Evolutionary conservation across 2,797 vertebrate genomes (phyloP).

Genomic region (Enteromius viviparus): DNA sequence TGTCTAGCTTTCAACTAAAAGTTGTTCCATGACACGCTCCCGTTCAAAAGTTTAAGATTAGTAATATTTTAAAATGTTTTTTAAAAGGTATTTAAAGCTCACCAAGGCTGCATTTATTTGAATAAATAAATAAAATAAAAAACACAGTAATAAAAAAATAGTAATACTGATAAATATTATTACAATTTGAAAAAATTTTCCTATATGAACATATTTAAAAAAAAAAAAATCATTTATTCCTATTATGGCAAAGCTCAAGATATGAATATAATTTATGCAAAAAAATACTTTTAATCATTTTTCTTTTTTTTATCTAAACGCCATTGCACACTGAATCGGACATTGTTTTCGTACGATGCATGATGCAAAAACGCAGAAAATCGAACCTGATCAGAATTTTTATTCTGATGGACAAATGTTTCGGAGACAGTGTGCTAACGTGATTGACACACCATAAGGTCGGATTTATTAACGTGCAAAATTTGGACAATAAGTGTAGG

Average conservation of each 20-base stretch:
- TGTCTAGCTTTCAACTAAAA: not conserved
- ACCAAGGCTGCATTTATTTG: not conserved
- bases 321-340: too few relatives aligned
- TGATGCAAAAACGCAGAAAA: too few relatives aligned
- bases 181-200: not conserved
- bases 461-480: too few relatives aligned
- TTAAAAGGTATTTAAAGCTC: not conserved
- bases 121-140: not conserved
- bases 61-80: not conserved
- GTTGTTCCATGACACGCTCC: not conserved
- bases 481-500: too few relatives aligned
- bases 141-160: not conserved
- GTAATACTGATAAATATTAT: not conserved
- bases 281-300: too few relatives aligned
- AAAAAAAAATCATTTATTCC: not conserved
- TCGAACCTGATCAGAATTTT: too few relatives aligned
- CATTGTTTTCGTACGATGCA: too few relatives aligned
- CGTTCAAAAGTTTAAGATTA: not conserved
- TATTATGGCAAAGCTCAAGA: not conserved
- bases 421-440: too few relatives aligned
- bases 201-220: not conserved
- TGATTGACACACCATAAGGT: too few relatives aligned
- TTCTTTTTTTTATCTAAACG: too few relatives aligned
- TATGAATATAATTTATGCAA: not conserved
- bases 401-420: too few relatives aligned